A percentile compares a stretch with the other conserved stretches of the same genome.
These are phyloP conservation scores for Noctua janthe DNA, from an alignment of 2,888 invertebrate genomes.

Conservation along the genomic window DNA sequence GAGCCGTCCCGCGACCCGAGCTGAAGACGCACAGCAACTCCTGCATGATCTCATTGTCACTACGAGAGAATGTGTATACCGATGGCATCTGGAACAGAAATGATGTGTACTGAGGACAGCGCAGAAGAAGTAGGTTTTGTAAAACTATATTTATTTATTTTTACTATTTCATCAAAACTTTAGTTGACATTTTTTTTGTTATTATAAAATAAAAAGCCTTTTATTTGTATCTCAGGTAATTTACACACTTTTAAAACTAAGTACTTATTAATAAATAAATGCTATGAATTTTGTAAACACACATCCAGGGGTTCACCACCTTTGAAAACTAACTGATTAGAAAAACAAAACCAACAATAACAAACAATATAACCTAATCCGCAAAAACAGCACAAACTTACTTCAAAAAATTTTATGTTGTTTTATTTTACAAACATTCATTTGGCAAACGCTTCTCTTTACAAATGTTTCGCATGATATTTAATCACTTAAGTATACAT, in stretches of 20 bases:
- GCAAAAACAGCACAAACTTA: no score
- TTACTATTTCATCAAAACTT: background rate
- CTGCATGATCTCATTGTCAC: slow-evolving; percentile 82
- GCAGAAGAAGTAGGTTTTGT: background rate
- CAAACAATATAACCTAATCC: no score
- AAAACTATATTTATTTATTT: background rate
- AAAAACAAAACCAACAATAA: no score
- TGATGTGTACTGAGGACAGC: background rate
- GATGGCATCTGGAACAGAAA: slow-evolving; percentile 80
- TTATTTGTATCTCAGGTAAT: no score
- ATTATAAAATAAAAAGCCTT: no score
- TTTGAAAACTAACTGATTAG: no score
- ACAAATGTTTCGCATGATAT: background rate
- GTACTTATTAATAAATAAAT: no score
- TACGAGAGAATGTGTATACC: slow-evolving; percentile 84
- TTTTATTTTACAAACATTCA: background rate
- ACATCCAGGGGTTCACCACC: no score
- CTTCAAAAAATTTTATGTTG: background rate
- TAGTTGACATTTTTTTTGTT: background rate
- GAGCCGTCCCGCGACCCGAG: slow-evolving; percentile 80
- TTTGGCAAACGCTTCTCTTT: background rate
- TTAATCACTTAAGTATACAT: background rate
- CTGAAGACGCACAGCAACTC: slow-evolving; percentile 82
- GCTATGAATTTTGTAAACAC: no score
- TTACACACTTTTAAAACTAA: no score